Conservation (phyloP, 2,113 vertebrate species). For the Clarias gariepinus region DNA sequence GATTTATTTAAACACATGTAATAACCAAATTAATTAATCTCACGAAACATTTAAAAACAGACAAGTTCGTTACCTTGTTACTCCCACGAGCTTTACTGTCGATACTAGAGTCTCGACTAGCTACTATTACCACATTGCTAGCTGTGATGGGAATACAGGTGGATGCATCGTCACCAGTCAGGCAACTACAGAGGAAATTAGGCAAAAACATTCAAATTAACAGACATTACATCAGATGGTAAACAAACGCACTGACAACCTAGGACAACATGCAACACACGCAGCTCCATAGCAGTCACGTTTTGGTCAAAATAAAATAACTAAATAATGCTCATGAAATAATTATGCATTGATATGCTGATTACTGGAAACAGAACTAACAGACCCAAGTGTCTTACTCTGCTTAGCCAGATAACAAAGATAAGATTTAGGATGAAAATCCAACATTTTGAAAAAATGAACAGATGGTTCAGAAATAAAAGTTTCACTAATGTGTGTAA, state of each 20-base stretch:
- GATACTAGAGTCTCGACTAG: slow-evolving; percentile 96
- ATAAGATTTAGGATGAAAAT: not conserved
- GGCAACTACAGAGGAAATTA: slow-evolving; percentile 73
- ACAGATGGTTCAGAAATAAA: not conserved
- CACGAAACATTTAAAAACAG: not conserved
- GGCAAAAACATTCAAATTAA: not conserved
- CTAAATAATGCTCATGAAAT: not conserved
- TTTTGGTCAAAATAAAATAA: not conserved
- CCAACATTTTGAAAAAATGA: not conserved
- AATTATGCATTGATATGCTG: not conserved
- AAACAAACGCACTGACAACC: not conserved
- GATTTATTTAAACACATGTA: not conserved
- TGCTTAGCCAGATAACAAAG: not conserved
- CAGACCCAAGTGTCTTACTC: not conserved
- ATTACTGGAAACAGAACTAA: too few species aligned
- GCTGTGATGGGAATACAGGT: slow-evolving; percentile 86
- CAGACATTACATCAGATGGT: not conserved
- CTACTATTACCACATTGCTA: slow-evolving; percentile 92
- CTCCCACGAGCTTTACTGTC: slow-evolving; percentile 95
- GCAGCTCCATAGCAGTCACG: not conserved
- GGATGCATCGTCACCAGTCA: slow-evolving; percentile 90
- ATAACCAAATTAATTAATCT: not conserved
- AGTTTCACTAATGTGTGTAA: not conserved
- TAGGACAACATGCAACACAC: not conserved
- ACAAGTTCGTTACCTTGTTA: slow-evolving; percentile 82